These are phyloP conservation scores for Macaca fascicularis DNA, from an alignment of 2,113 vertebrate genomes.

Conservation along the genomic window DNA sequence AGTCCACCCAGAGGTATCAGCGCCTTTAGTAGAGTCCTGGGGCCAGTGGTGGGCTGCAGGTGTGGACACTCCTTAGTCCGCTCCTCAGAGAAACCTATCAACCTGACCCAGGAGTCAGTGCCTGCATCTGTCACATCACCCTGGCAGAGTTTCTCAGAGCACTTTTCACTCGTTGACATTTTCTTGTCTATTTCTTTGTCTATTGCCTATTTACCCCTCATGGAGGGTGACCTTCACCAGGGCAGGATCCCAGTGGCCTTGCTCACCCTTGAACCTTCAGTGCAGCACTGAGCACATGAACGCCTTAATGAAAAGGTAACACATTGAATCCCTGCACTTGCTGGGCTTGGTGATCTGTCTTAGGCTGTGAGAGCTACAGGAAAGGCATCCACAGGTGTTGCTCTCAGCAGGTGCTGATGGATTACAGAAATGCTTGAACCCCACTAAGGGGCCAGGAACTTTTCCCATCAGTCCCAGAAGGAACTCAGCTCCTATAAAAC, in stretches of 20 bases:
- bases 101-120: neutral
- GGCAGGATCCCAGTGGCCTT: neutral
- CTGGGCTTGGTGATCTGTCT: neutral
- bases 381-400: accelerated
- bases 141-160: neutral
- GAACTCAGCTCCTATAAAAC: neutral
- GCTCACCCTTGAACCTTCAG: neutral
- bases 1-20: neutral
- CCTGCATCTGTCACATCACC: accelerated
- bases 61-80: too few relatives aligned
- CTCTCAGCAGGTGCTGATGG: neutral
- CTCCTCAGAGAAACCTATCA: accelerated
- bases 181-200: neutral
- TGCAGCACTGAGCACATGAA: neutral
- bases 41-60: neutral
- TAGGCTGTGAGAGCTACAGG: neutral
- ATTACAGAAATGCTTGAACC: neutral
- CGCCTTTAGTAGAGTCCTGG: neutral
- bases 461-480: neutral
- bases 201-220: neutral
- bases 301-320: neutral
- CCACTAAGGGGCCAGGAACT: neutral
- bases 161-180: neutral
- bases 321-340: accelerated
- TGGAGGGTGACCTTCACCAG: neutral